A percentile compares a stretch with the other conserved stretches of the same genome.
Conservation (phyloP, 2,113 vertebrate genomes). For the Fregata magnificens region DNA sequence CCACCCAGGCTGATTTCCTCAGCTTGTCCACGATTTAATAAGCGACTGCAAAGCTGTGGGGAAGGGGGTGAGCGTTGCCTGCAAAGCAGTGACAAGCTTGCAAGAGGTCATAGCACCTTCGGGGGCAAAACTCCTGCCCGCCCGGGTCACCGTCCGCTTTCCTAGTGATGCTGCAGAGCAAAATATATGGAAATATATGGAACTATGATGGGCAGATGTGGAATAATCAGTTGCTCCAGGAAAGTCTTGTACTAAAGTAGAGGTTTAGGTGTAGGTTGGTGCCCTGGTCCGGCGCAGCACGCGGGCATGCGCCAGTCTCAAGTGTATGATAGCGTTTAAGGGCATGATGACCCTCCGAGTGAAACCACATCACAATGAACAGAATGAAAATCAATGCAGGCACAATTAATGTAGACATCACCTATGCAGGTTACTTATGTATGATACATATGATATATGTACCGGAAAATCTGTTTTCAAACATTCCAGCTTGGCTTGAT, state of each 20-base stretch:
- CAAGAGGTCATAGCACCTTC: accelerated
- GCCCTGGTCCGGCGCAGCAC: background rate
- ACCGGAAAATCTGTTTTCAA: background rate
- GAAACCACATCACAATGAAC: accelerated
- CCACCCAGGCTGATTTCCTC: background rate
- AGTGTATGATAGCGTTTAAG: background rate
- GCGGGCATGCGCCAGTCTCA: accelerated
- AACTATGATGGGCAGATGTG: no score
- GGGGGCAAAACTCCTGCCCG: background rate
- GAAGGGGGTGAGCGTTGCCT: background rate
- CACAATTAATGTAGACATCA: background rate
- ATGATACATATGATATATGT: accelerated
- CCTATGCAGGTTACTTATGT: background rate
- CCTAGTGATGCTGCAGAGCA: accelerated
- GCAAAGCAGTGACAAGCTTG: background rate
- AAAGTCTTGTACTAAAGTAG: accelerated
- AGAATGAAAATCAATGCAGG: background rate
- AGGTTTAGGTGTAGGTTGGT: background rate
- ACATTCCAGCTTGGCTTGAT: background rate
- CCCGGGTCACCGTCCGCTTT: accelerated
- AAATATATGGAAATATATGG: accelerated
- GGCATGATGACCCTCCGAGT: accelerated
- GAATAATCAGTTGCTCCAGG: accelerated
- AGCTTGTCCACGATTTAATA: background rate
- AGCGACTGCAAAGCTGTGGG: background rate